Percentiles rank a stretch among this genome's conserved stretches.
phyloP scores from a whole-genome alignment of 2,113 vertebrate genomes.

The Phoxinus phoxinus region DNA sequence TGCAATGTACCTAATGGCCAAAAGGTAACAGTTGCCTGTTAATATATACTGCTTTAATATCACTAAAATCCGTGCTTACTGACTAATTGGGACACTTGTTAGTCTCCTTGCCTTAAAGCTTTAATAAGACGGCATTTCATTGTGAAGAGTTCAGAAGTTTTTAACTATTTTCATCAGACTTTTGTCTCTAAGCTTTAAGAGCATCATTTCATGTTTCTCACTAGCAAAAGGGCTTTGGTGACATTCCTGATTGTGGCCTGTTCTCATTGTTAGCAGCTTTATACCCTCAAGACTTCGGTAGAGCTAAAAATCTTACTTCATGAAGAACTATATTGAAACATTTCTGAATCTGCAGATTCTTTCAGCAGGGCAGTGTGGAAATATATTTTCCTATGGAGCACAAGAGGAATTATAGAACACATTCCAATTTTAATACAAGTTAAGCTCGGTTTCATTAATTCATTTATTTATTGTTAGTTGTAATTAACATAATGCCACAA shows the following conservation, averaged over 20 bases:
- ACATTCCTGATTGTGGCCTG: background rate
- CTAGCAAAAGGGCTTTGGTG: background rate
- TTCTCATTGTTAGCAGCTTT: constrained; percentile 3
- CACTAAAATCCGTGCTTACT: background rate
- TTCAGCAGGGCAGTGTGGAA: background rate
- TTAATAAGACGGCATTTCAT: background rate
- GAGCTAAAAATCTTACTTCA: background rate
- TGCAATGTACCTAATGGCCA: background rate
- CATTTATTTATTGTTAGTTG: background rate
- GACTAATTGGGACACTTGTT: constrained; percentile 2
- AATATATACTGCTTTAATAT: background rate
- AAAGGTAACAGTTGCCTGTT: background rate
- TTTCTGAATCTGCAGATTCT: background rate
- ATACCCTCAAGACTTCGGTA: background rate
- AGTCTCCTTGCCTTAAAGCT: background rate
- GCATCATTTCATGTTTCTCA: background rate
- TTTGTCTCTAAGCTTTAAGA: background rate
- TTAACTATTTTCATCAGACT: background rate
- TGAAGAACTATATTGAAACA: background rate
- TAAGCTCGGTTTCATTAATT: background rate
- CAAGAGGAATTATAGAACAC: background rate
- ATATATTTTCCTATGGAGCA: background rate
- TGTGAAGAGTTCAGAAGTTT: background rate
- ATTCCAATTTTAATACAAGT: background rate
- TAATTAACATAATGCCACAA: background rate